Base-by-base conservation (phyloP, 1,140 invertebrate species). In the Matsumurasca onukii region DNA sequence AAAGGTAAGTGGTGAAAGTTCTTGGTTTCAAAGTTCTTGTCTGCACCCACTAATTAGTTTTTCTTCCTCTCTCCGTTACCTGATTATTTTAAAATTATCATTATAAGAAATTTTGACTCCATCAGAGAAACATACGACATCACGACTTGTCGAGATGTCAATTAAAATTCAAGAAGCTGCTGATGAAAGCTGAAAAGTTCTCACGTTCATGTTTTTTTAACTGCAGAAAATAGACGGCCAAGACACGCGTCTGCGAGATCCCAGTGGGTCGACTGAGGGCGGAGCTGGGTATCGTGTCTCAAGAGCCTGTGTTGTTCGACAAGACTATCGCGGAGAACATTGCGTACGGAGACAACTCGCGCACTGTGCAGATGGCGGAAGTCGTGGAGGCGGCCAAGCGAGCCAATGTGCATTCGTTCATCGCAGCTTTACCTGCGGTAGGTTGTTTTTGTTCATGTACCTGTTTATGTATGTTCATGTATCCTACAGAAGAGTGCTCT, bases 391-490 rank as follows among this genome's bases (percentile, higher is more conserved):
- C 85, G 1, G 87, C 89, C 0, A 81, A 79, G 34, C 83, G 86
- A 68, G 90, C 93, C 0, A 93, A 94, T 78, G 91, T 90, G 1
- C 90, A 94, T 71, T 81, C 88, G 61, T 95, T 94, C 72, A 93
- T 95, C 39, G 84, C 83, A 72, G 84, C 84, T 62, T 77, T 94
- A 27, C 91, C 92, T 13, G 79, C 86, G 71, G 90, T 91, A 72
- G 80, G 78, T 51, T 39, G 17, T 39, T 9, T 39, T 39, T 17
- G 17, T 5, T 5, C 5, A 9, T 9, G 5, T 39, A 39, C 5
- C 34, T 39, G 5, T 39, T 9, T 39, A 5, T 39, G 34, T 39
- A 39, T 17, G 5, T 9, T 17, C 34, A 39, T 39, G 5, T 5
- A 17, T 39, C 5, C 34, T 17, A 9, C 34, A 39, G 17, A 39